A percentile compares a stretch with the other conserved stretches of the same genome.
These are phyloP conservation scores for Synaphobranchus kaupii DNA, from an alignment of 2,797 vertebrate genomes.

Conservation along the genomic window DNA sequence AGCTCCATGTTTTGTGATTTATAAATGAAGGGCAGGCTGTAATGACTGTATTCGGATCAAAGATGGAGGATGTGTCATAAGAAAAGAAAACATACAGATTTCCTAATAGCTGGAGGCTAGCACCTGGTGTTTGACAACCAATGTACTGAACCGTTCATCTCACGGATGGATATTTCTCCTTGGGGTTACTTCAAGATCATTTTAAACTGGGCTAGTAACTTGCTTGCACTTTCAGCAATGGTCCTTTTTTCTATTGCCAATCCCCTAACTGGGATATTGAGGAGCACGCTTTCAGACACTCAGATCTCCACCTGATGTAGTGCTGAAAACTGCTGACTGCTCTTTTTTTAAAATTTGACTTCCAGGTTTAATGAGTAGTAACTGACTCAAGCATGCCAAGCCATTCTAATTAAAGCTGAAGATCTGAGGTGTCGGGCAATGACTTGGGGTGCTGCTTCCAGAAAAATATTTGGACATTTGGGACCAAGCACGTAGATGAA, in stretches of 20 bases:
- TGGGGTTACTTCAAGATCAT: not conserved
- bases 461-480: not conserved
- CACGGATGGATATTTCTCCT: not conserved
- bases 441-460: slow-evolving; percentile 9
- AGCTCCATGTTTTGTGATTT: not conserved
- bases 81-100: slow-evolving; percentile 9
- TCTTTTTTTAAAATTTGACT: not conserved
- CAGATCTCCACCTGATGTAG: slow-evolving; percentile 9
- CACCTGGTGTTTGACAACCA: slow-evolving; percentile 2
- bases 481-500: not conserved
- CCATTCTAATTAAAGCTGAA: not conserved
- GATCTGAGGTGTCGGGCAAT: not conserved
- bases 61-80: not conserved
- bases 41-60: slow-evolving; percentile 7
- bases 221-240: not conserved
- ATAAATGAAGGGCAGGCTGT: slow-evolving; percentile 12
- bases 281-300: not conserved
- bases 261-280: not conserved
- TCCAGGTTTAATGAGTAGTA: slow-evolving; percentile 6
- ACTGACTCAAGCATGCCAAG: not conserved
- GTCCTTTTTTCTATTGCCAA: not conserved
- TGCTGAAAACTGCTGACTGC: not conserved
- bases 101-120: not conserved
- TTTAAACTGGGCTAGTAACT: not conserved
- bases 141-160: slow-evolving; percentile 4